Base-by-base conservation (phyloP, 2,888 invertebrate genomes). In the Graphium colonna region DNA sequence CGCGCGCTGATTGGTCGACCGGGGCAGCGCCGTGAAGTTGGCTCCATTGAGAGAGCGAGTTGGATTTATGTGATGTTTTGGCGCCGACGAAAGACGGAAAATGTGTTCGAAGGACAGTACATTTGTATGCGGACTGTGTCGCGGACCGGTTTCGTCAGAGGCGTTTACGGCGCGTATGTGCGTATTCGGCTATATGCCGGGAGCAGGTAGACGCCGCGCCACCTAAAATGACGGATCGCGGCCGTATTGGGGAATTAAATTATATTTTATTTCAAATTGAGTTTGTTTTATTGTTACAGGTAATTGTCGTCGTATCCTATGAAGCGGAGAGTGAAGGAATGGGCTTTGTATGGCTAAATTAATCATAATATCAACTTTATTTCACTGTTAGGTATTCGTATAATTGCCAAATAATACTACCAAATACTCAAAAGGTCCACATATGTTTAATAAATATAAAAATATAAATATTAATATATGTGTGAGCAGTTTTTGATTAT, bases 141-240 rank as follows among this genome's bases (percentile, higher is more conserved):
- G 63, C 64, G 67, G 78, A 89, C 89, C 83, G 87, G 89, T 88
- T 86, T 82, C 61, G 75, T 79, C 82, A 82, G 84, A 86, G 89
- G 89, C 89, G 86, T 85, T 83, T 76, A 80, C 79, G 68, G 79
- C 73, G 75, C 74, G 79, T 75, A 82, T 85, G 82, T 86, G 77
- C 81, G 83, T 77, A 59, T 61, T 60, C 61, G 71, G 73, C 73
- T 87, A 88, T 86, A 70, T 85, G 84, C 77, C 69, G 74, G 72
- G 76, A 67, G 79, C 84, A 86, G 88, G 84, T 85, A 87, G 77
- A 67, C 60, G 61, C 42, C 48, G 53, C 67, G 72, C 76, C 77
- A 75, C 75, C 76, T 80, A 79, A 77, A 82, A 79, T 81, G 82
- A 82, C 75, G 75, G 69, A 82, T 79, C 70, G 68, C 61, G 64